These are phyloP conservation scores for Linyphia triangularis DNA, from an alignment of 2,888 invertebrate genomes.

Conservation along the genomic window DNA sequence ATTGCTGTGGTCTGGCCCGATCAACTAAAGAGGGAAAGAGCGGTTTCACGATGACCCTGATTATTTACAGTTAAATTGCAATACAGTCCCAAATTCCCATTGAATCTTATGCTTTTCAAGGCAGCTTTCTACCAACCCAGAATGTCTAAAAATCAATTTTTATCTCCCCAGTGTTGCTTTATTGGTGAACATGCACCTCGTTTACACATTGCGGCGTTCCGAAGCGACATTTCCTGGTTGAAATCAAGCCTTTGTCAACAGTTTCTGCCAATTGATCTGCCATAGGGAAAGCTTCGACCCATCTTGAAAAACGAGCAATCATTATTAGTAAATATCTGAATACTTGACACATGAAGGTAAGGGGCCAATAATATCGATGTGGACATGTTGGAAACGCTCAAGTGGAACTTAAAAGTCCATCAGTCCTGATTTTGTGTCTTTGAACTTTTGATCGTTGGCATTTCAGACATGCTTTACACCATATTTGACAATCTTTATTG, in stretches of 20 bases:
- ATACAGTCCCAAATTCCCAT: too few species aligned
- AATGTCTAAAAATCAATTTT: too few species aligned
- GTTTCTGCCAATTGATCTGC: constrained; percentile 66
- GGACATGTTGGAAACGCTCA: neutral
- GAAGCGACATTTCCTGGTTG: constrained; percentile 76
- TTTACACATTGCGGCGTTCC: constrained; percentile 73
- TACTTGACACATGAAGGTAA: neutral
- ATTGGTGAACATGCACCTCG: too few species aligned
- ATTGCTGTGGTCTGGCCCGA: too few species aligned
- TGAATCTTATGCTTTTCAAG: too few species aligned
- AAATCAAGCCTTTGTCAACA: constrained; percentile 70
- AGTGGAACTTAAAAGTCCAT: neutral
- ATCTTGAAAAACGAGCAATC: constrained; percentile 63
- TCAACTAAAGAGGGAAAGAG: too few species aligned
- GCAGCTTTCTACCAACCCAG: too few species aligned
- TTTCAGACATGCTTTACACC: constrained; percentile 1
- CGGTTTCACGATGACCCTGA: too few species aligned
- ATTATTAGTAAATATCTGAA: constrained; percentile 18
- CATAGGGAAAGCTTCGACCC: constrained; percentile 76
- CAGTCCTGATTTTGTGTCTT: neutral
- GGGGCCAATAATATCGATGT: neutral
- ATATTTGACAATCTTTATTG: constrained; percentile 38
- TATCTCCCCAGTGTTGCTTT: too few species aligned
- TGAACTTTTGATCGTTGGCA: constrained; percentile 20
- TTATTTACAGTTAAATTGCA: too few species aligned